Evolutionary conservation across 2,113 vertebrate genomes (phyloP).

Genomic region (Misgurnus mizolepis): DNA sequence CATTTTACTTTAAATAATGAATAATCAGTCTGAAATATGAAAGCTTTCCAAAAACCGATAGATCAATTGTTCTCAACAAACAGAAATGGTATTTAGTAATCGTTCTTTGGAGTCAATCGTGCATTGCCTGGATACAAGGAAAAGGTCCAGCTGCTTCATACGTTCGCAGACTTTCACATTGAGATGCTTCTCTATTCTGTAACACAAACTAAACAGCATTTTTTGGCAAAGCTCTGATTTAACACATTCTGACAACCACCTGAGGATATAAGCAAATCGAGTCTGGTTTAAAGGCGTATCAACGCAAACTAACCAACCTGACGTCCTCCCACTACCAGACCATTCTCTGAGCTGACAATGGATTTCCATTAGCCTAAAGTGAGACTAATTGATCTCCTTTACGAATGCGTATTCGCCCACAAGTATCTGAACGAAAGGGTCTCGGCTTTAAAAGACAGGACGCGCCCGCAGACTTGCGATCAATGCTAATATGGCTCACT

Average conservation of each 20-base stretch:
- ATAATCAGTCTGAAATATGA: neutral
- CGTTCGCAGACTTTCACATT: neutral
- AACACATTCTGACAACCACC: constrained; percentile 39
- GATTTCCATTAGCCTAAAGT: constrained; percentile 43
- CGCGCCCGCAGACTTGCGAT: neutral
- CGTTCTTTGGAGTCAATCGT: neutral
- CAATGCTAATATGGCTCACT: constrained; percentile 38
- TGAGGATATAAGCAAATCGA: constrained; percentile 29
- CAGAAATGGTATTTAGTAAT: neutral
- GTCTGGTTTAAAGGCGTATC: constrained; percentile 21
- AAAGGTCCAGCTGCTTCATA: constrained; percentile 4
- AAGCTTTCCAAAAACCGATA: no score
- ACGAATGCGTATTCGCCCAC: constrained; percentile 24
- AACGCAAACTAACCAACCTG: constrained; percentile 13
- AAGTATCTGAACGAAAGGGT: constrained; percentile 31
- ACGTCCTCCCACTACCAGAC: neutral
- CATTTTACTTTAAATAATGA: neutral
- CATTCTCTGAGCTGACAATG: constrained; percentile 41
- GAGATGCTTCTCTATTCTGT: constrained; percentile 7
- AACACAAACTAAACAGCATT: constrained; percentile 15
- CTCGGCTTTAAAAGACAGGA: constrained; percentile 26
- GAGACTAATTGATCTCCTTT: constrained; percentile 46
- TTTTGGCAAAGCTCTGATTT: constrained; percentile 8
- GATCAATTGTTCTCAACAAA: neutral
- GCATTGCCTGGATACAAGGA: neutral